Percentiles rank a stretch among this genome's conserved stretches.
Conservation (phyloP, 2,888 invertebrate genomes). For the Auanema freiburgensis region DNA sequence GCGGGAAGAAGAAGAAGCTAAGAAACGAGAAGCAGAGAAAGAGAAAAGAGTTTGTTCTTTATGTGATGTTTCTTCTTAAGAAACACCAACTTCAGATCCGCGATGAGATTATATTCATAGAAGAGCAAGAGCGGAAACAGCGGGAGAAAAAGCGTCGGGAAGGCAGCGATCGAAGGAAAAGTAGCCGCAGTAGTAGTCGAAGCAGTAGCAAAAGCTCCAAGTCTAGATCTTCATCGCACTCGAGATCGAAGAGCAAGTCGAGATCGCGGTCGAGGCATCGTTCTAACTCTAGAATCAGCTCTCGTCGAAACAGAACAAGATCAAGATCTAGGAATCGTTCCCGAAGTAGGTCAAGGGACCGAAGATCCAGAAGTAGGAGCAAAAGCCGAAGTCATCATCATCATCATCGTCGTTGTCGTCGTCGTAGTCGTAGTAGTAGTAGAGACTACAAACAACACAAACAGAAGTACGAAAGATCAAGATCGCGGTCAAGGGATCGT, state of each 20-base stretch:
- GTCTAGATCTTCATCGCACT: no score
- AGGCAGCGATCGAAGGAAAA: background rate
- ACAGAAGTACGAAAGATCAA: no score
- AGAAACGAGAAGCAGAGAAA: conserved; percentile 31
- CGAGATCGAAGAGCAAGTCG: no score
- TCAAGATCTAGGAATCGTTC: no score
- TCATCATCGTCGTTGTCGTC: conserved; percentile 2
- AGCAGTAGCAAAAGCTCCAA: background rate
- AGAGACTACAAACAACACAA: conserved; percentile 6
- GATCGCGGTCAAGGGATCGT: no score
- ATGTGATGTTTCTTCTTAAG: background rate
- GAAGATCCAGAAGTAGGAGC: conserved; percentile 8
- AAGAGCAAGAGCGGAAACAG: conserved; percentile 33
- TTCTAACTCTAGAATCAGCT: no score
- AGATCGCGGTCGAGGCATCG: background rate
- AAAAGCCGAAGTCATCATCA: conserved; percentile 7
- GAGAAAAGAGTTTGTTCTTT: conserved; percentile 28
- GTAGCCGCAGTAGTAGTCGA: background rate
- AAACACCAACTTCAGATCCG: conserved; percentile 23
- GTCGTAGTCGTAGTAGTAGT: background rate
- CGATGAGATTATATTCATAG: conserved; percentile 36
- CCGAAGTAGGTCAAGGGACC: no score
- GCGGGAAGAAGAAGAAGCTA: conserved; percentile 50
- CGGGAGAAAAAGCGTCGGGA: conserved; percentile 19
- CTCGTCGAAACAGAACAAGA: no score